phyloP scores from a whole-genome alignment of 2,113 vertebrate genomes.

The Leptobrachium leishanense region DNA sequence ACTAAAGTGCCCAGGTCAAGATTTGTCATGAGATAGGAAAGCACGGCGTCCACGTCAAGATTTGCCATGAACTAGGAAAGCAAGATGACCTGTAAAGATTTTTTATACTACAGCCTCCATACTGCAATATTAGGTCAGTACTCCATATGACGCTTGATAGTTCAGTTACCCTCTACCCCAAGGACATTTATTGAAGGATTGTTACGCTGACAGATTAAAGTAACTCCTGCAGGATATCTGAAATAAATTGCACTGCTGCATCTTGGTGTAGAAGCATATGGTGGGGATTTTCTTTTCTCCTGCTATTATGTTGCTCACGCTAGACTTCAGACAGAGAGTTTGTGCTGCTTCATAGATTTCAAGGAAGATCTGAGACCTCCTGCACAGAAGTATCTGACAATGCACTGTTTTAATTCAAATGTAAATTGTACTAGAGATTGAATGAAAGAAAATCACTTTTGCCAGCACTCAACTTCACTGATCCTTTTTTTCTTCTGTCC shows the following conservation, averaged over 20 bases:
- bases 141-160: neutral
- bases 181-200: conserved; percentile 38
- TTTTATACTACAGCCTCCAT: too few relatives aligned
- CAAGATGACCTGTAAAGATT: too few relatives aligned
- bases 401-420: conserved; percentile 20
- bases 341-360: neutral
- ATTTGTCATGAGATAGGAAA: too few relatives aligned
- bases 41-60: too few relatives aligned
- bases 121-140: too few relatives aligned
- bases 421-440: conserved; percentile 51
- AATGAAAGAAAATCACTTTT: conserved; percentile 27
- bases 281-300: neutral
- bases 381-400: conserved; percentile 30
- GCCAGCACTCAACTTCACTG: conserved; percentile 31
- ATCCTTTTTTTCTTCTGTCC: conserved; percentile 2
- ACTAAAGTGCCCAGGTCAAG: too few relatives aligned
- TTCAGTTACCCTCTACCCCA: neutral
- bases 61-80: too few relatives aligned
- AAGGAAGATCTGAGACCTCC: conserved; percentile 35
- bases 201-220: conserved; percentile 39
- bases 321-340: neutral
- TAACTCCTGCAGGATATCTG: conserved; percentile 16
- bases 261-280: conserved; percentile 11
- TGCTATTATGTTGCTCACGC: neutral
- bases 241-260: conserved; percentile 4